These are phyloP conservation scores for Temnothorax nylanderi DNA, from an alignment of 1,140 invertebrate species.

Conservation along the genomic window DNA sequence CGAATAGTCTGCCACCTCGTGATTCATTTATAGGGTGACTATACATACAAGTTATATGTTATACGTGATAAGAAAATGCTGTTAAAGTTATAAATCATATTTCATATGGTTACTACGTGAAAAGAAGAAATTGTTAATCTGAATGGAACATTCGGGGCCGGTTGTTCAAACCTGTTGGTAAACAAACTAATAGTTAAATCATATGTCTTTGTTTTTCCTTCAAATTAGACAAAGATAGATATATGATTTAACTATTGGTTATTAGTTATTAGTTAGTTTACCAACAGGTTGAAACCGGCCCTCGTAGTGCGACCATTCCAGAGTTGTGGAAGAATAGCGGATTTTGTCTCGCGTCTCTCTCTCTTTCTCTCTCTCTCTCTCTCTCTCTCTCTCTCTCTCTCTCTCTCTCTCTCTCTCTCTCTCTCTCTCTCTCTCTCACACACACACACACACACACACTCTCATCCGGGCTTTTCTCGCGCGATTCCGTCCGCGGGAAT, in stretches of 20 bases:
- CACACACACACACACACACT: too few relatives aligned
- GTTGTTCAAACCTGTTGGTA: too few relatives aligned
- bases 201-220: too few relatives aligned
- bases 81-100: not conserved
- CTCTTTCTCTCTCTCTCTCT: too few relatives aligned
- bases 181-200: too few relatives aligned
- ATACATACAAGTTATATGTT: not conserved
- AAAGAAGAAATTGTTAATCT: conserved; percentile 1
- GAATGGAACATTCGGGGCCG: not conserved
- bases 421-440: too few relatives aligned
- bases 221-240: too few relatives aligned
- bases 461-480: conserved; percentile 26
- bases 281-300: too few relatives aligned
- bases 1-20: not conserved
- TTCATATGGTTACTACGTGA: not conserved
- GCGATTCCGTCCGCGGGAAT: conserved; percentile 38
- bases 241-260: too few relatives aligned
- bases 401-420: not conserved
- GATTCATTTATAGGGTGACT: not conserved
- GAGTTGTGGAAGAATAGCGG: conserved; percentile 29
- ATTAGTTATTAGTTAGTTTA: too few relatives aligned
- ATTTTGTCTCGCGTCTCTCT: conserved; percentile 23
- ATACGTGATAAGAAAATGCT: not conserved
- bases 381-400: not conserved
- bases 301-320: not conserved